A percentile compares a stretch with the other conserved stretches of the same genome.
These are phyloP conservation scores for Oreochromis tanganicae DNA, from an alignment of 2,113 vertebrate species.

Conservation along the genomic window DNA sequence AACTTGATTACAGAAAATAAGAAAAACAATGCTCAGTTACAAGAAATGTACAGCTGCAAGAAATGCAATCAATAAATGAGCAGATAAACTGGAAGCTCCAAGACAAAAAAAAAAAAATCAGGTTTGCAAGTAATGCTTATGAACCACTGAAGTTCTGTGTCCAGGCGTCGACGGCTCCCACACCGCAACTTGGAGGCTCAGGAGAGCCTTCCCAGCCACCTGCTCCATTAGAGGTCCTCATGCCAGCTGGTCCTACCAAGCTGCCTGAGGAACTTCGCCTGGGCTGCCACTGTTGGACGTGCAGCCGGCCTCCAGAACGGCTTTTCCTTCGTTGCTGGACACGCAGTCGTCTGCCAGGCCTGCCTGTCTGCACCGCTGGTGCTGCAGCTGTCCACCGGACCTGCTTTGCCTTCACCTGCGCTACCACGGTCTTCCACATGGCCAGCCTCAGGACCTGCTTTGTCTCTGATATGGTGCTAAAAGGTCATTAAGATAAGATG, in stretches of 20 bases:
- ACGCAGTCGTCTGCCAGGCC: background rate
- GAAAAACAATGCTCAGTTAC: background rate
- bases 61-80: background rate
- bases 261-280: background rate
- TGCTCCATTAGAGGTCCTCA: background rate
- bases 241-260: too few species aligned
- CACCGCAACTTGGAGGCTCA: background rate
- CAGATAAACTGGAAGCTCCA: background rate
- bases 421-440: too few species aligned
- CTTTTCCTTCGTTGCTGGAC: background rate
- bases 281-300: background rate
- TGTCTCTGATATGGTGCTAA: too few species aligned
- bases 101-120: background rate
- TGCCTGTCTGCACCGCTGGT: background rate
- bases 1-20: background rate
- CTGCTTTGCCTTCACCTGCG: too few species aligned
- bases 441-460: too few species aligned
- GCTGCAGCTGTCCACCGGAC: too few species aligned
- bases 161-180: background rate
- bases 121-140: background rate
- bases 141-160: background rate
- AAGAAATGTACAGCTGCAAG: background rate
- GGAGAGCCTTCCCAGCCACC: background rate
- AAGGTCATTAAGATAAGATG: too few species aligned
- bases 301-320: background rate